Evolutionary conservation across 2,888 invertebrate species (phyloP).

Genomic region (Volucella inanis): DNA sequence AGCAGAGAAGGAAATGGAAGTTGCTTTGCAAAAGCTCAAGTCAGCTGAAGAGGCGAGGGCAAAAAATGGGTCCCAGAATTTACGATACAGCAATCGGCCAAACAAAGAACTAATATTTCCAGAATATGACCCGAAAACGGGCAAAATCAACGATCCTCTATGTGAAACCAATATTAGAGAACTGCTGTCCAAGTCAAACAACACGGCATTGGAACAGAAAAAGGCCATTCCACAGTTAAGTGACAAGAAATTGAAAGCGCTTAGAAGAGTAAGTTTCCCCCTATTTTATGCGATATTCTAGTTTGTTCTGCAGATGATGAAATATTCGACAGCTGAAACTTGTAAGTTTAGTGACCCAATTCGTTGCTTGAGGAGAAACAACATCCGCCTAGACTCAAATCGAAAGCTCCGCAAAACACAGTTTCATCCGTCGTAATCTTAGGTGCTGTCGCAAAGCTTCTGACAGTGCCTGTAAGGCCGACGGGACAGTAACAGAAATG

Average conservation of each 20-base stretch:
- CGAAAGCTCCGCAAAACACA: slow-evolving; percentile 53
- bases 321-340: slow-evolving; percentile 82
- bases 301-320: slow-evolving; percentile 79
- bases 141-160: slow-evolving; percentile 73
- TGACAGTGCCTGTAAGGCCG: slow-evolving; percentile 82
- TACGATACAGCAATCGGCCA: slow-evolving; percentile 42
- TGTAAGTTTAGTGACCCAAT: slow-evolving; percentile 76
- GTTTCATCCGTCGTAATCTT: slow-evolving; percentile 83
- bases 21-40: slow-evolving; percentile 75
- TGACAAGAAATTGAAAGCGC: slow-evolving; percentile 84
- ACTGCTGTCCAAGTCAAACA: slow-evolving; percentile 76
- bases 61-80: slow-evolving; percentile 34
- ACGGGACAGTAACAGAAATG: slow-evolving; percentile 79
- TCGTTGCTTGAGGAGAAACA: slow-evolving; percentile 77
- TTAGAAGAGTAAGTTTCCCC: slow-evolving; percentile 78
- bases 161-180: slow-evolving; percentile 76
- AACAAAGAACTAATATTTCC: slow-evolving; percentile 75
- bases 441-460: slow-evolving; percentile 78
- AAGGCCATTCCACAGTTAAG: slow-evolving; percentile 77
- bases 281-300: not conserved
- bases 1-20: slow-evolving; percentile 75
- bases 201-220: slow-evolving; percentile 85
- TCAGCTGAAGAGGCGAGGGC: slow-evolving; percentile 76
- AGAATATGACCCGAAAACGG: slow-evolving; percentile 75
- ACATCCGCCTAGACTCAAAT: slow-evolving; percentile 77